A percentile compares a stretch with the other conserved stretches of the same genome.
These are phyloP conservation scores for Drepanosiphum platanoidis DNA, from an alignment of 2,888 invertebrate species.

Conservation along the genomic window DNA sequence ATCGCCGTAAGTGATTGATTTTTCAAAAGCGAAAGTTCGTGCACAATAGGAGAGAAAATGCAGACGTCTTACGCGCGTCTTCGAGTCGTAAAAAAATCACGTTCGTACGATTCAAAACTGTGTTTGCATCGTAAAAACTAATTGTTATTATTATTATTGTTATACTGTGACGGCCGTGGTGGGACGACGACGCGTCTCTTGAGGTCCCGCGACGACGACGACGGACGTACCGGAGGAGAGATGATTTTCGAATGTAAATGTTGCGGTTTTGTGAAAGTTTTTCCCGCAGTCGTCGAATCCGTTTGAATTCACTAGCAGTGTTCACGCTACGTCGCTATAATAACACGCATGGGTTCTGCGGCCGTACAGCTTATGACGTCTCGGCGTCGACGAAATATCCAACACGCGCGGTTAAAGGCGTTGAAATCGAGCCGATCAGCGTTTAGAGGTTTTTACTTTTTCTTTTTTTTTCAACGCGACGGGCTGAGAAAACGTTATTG, in stretches of 20 bases:
- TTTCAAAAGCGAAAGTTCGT: slow-evolving; percentile 13
- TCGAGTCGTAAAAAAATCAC: slow-evolving; percentile 29
- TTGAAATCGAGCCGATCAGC: too few species aligned
- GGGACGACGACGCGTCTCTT: slow-evolving; percentile 4
- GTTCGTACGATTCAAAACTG: not conserved
- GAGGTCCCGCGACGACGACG: slow-evolving; percentile 12
- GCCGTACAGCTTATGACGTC: too few species aligned
- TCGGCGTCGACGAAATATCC: too few species aligned
- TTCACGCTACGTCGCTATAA: not conserved
- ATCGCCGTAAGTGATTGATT: not conserved
- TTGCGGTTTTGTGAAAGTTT: slow-evolving; percentile 39
- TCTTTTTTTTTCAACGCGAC: too few species aligned
- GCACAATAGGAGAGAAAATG: slow-evolving; percentile 16
- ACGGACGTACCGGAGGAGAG: not conserved
- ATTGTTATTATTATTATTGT: too few species aligned
- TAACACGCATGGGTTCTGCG: too few species aligned
- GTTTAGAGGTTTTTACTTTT: too few species aligned
- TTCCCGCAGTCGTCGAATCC: not conserved
- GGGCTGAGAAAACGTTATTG: too few species aligned
- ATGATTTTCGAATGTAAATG: slow-evolving; percentile 24
- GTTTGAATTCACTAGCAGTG: not conserved
- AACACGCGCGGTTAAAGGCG: too few species aligned
- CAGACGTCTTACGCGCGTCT: not conserved
- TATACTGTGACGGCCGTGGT: slow-evolving; percentile 5
- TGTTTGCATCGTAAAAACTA: slow-evolving; percentile 21